A percentile compares a stretch with the other conserved stretches of the same genome.
Conservation (phyloP, 2,888 invertebrate genomes). For the Drosophila parthenogenetica region DNA sequence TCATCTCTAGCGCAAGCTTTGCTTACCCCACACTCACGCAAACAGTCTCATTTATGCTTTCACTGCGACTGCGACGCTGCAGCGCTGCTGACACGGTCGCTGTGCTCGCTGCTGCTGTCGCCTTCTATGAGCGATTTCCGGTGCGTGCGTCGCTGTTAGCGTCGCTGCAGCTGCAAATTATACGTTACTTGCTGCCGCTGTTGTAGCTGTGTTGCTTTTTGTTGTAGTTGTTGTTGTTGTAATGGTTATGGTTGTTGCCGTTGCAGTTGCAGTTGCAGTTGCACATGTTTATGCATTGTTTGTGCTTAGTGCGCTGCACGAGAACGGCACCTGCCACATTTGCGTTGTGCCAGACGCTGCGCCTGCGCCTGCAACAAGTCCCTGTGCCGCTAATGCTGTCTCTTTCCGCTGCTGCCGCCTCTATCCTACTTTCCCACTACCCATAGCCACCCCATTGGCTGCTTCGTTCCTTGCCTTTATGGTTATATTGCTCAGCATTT, state of each 20-base stretch:
- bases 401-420: neutral
- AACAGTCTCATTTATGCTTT: slow-evolving; percentile 52
- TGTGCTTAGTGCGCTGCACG: slow-evolving; percentile 38
- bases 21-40: slow-evolving; percentile 6
- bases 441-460: neutral
- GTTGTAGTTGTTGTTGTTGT: slow-evolving; percentile 22
- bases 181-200: slow-evolving; percentile 57
- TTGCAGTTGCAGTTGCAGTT: slow-evolving; percentile 7
- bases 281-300: slow-evolving; percentile 36
- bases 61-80: slow-evolving; percentile 43
- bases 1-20: slow-evolving; percentile 46
- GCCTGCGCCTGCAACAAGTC: slow-evolving; percentile 48
- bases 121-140: slow-evolving; percentile 81
- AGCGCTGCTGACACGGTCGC: slow-evolving; percentile 34
- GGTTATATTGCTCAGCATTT: slow-evolving; percentile 61
- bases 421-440: neutral
- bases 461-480: neutral
- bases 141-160: slow-evolving; percentile 68
- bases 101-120: slow-evolving; percentile 11
- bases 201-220: slow-evolving; percentile 23
- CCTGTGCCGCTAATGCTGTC: neutral
- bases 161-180: slow-evolving; percentile 58
- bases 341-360: slow-evolving; percentile 51
- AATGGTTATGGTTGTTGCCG: slow-evolving; percentile 25
- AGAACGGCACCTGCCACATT: slow-evolving; percentile 73